Evolutionary conservation across 2,888 invertebrate genomes (phyloP).

Genomic region (Rhamnusium bicolor): DNA sequence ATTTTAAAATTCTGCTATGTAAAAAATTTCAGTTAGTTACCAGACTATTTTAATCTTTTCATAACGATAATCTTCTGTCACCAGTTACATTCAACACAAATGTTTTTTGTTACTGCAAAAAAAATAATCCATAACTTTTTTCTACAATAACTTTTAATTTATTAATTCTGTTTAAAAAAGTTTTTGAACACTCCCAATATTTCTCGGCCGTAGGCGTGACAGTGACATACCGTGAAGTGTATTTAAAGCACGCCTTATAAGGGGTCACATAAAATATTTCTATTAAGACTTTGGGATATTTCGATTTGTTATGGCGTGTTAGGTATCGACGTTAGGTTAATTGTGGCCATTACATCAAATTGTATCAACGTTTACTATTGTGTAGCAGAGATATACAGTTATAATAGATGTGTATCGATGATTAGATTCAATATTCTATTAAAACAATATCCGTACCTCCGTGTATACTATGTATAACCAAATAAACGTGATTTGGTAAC

Average conservation of each 20-base stretch:
- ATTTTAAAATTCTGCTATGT: too few species aligned
- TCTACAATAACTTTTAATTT: background rate
- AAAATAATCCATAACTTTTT: background rate
- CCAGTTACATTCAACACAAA: too few species aligned
- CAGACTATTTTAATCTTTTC: too few species aligned
- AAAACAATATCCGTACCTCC: conserved; percentile 4
- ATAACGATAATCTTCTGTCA: too few species aligned
- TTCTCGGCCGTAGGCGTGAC: background rate
- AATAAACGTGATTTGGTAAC: conserved; percentile 19
- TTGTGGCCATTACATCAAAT: conserved; percentile 40
- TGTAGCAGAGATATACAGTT: conserved; percentile 19
- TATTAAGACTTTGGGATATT: conserved; percentile 26
- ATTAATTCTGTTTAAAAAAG: background rate
- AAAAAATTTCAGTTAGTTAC: too few species aligned
- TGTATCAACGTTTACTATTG: conserved; percentile 40
- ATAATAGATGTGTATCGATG: conserved; percentile 16
- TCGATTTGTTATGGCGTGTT: conserved; percentile 42
- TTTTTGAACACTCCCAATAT: background rate
- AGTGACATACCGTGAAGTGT: background rate
- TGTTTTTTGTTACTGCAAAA: background rate
- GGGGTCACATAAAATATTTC: conserved; percentile 36
- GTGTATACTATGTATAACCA: conserved; percentile 4
- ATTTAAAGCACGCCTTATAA: conserved; percentile 40
- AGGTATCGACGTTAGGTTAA: conserved; percentile 36
- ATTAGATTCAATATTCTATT: conserved; percentile 25